Evolutionary conservation across 2,113 vertebrate genomes (phyloP).

Genomic region (Noctilio leporinus): DNA sequence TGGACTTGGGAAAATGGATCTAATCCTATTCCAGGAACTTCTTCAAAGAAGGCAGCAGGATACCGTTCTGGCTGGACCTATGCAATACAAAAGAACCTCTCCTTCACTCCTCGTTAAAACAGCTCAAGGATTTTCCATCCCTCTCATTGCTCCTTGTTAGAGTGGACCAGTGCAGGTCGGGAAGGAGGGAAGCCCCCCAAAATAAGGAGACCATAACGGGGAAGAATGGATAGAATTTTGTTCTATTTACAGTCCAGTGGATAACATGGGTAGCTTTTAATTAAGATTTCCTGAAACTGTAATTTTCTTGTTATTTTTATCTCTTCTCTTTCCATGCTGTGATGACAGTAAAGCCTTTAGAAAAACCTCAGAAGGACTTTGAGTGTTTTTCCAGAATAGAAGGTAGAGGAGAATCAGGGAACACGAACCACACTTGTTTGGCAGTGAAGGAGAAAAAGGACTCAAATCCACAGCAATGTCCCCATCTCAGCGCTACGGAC

Average conservation of each 20-base stretch:
- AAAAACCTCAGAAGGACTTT: slow-evolving; percentile 29
- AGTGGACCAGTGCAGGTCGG: neutral
- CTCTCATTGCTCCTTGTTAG: fast-evolving
- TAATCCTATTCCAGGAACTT: neutral
- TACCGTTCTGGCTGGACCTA: neutral
- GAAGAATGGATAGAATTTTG: neutral
- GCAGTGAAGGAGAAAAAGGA: neutral
- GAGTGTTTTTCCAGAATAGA: neutral
- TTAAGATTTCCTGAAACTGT: slow-evolving; percentile 9
- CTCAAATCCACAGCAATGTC: neutral
- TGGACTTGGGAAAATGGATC: neutral
- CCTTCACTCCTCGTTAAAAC: neutral
- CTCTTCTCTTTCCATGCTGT: neutral
- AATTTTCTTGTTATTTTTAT: slow-evolving; percentile 57
- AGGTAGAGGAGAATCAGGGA: neutral
- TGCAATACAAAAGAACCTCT: neutral
- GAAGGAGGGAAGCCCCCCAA: neutral
- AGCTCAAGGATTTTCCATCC: neutral
- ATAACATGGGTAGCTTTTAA: slow-evolving; percentile 8
- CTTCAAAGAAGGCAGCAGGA: neutral
- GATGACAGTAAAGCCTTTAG: neutral
- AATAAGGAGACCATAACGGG: neutral
- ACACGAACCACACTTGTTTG: neutral
- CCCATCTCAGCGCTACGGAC: neutral
- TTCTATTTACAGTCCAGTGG: neutral